Evolutionary conservation across 2,888 invertebrate genomes (phyloP), one percentile per base, ranked within the genome.

Genomic region (Zygothrica quintamaculata): DNA sequence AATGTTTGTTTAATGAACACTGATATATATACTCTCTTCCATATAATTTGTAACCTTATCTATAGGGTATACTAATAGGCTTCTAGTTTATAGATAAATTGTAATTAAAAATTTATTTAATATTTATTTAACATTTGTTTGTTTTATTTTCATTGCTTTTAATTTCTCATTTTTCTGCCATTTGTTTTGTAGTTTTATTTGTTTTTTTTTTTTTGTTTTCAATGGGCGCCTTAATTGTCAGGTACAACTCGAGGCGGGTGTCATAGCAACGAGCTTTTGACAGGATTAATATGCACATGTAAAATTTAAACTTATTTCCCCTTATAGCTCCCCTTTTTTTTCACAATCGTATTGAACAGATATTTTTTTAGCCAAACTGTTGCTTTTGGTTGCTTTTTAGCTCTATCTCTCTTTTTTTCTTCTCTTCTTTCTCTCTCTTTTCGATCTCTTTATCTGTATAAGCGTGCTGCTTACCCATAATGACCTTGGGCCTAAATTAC

Each of bases 401-500:
- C n/a, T n/a, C n/a, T n/a, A n/a, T n/a, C n/a, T n/a, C n/a, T n/a
- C n/a, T n/a, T n/a, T n/a, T n/a, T n/a, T n/a, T n/a, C n/a, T n/a
- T n/a, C n/a, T n/a, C n/a, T n/a, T n/a, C n/a, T n/a, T n/a, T n/a
- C n/a, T n/a, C n/a, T n/a, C n/a, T n/a, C n/a, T n/a, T n/a, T n/a
- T n/a, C n/a, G n/a, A n/a, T n/a, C n/a, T 26, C 42, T 12, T 16
- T 18, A 18, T 5, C 5, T 33, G 11, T n/a, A 33, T n/a, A 33
- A 33, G 33, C 0, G 1, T 9, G 4, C 5, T 6, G 16, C 25
- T 29, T 29, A 12, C 39, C 62, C 18, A n/a, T 12, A 16, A 15
- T 71, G 73, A 72, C 72, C 72, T 72, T 76, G 72, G 46, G 73
- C 77, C 50, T 31, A 76, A 72, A 76, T 56, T 59, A 43, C 48